Base-by-base conservation (phyloP, 2,113 vertebrate species). In the Romanogobio albipinnatus region DNA sequence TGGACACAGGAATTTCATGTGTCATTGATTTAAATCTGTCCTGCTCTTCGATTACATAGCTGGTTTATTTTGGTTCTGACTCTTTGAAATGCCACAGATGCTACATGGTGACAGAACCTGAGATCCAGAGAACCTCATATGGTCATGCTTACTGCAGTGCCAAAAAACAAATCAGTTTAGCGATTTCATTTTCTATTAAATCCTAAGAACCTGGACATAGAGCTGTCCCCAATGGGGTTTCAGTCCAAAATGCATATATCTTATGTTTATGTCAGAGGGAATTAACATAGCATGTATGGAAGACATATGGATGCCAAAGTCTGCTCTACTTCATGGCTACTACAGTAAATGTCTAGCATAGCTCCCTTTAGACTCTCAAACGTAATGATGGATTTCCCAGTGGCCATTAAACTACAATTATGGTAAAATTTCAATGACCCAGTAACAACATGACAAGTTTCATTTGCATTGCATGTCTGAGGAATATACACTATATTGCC, bases 51-150 rank as follows among this genome's bases (percentile, higher is more conserved):
- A 68, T 36, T 33, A 47, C 59, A 81, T 53, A 22, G 45, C 61
- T 68, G 79, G 26, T 81, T 81, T 68, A 68, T 81, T 81, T 81
- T 68, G 17, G 61, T 81, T 5, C 24, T 13, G 17, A 68, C 78
- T 49, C 78, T 51, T 66, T 68, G 61, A 81, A 81, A 51, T 81
- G 26, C 24, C 79, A 68, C 45, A 81, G 24, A 81, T 51, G 45
- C 45, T 66, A 22, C 24, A n/a, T 66, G 45, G 10, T 49, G 62
- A 81, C 26, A 81, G 59, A 33, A 13, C 39, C 39, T 64, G 19
- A 26, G 17, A 68, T 80, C 56, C 76, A 62, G 2, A 62, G 14
- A 80, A 5, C 39, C 76, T 43, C 22, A 15, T 61, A 61, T 59
- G 36, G 14, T 64, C 58, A 43, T 17, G 56, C 8, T 79, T 43